Evolutionary conservation across 2,888 invertebrate genomes (phyloP), one percentile per base, ranked within the genome.

Genomic region (Platerodrilus igneus): DNA sequence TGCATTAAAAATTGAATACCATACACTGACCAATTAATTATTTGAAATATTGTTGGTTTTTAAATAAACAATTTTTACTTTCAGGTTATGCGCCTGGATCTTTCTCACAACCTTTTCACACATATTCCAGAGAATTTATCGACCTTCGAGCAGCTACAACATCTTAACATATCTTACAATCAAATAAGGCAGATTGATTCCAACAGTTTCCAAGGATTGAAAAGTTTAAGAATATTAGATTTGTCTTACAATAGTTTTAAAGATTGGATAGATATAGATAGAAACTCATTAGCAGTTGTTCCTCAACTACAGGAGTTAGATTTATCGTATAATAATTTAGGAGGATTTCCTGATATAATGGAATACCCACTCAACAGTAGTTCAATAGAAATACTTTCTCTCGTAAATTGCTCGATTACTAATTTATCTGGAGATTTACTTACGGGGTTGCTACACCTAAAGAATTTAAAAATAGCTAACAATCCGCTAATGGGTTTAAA

Each of bases 291-390:
- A 2, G 67, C 60, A 32, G 68, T 70, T 39, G 70, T 75, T 1
- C 61, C 61, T 0, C 76, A 68, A 29, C 64, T 86, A 29, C 71
- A 70, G 53, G 70, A 67, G 22, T 63, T 86, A n/a, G 75, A 78
- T 47, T 63, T 86, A n/a, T 78, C 80, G 1, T 65, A 72, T 29
- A 86, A 86, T 63, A 72, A 71, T 19, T 66, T 86, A 17, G 48
- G 57, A 43, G 58, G 52, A 31, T 45, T 52, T 38, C 38, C 59
- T 51, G 22, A 52, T 41, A 35, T 55, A 37, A 35, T 55, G 48
- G 25, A 65, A 20, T 73, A 76, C 40, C 67, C 75, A n/a, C 61
- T 85, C 2, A 68, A 72, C 23, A 83, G 79, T 48, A 57, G 68
- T 8, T 74, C 76, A 0, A 60, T 85, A 13, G 72, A 72, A 53